A percentile compares a stretch with the other conserved stretches of the same genome.
These are phyloP conservation scores for Poeciliopsis retropinna DNA, from an alignment of 2,113 vertebrate species.

Conservation along the genomic window DNA sequence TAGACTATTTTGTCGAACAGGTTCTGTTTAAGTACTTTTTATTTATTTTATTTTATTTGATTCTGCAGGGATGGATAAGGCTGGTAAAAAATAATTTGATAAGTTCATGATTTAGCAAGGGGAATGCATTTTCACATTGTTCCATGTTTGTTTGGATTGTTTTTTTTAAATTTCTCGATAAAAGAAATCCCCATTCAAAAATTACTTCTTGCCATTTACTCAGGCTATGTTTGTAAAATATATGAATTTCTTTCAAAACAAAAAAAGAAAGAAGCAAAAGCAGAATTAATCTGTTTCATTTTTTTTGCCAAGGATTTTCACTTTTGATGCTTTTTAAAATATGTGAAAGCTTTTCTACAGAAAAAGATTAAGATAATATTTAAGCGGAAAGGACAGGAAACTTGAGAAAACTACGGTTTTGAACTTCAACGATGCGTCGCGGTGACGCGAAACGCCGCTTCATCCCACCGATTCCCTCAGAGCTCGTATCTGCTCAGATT, in stretches of 20 bases:
- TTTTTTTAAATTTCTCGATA: too few species aligned
- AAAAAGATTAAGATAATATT: too few species aligned
- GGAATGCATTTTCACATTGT: too few species aligned
- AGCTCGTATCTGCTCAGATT: constrained; percentile 41
- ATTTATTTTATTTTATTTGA: too few species aligned
- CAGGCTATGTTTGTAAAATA: too few species aligned
- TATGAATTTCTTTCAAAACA: too few species aligned
- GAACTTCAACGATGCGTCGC: background rate
- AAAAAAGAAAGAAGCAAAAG: background rate
- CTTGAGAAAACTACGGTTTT: background rate
- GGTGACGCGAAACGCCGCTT: constrained; percentile 17
- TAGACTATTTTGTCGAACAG: background rate
- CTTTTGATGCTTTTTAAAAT: background rate
- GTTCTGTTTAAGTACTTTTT: background rate
- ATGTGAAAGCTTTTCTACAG: background rate
- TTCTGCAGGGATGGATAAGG: background rate
- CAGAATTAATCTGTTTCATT: background rate
- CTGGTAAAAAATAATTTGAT: background rate
- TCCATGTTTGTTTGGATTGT: too few species aligned
- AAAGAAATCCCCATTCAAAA: too few species aligned
- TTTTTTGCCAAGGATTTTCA: background rate
- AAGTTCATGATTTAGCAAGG: background rate
- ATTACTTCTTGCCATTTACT: background rate
- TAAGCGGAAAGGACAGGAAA: background rate
- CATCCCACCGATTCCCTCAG: constrained; percentile 7